A percentile compares a stretch with the other conserved stretches of the same genome.
These are phyloP conservation scores for Chironomus tepperi DNA, from an alignment of 1,140 invertebrate genomes.

Conservation along the genomic window DNA sequence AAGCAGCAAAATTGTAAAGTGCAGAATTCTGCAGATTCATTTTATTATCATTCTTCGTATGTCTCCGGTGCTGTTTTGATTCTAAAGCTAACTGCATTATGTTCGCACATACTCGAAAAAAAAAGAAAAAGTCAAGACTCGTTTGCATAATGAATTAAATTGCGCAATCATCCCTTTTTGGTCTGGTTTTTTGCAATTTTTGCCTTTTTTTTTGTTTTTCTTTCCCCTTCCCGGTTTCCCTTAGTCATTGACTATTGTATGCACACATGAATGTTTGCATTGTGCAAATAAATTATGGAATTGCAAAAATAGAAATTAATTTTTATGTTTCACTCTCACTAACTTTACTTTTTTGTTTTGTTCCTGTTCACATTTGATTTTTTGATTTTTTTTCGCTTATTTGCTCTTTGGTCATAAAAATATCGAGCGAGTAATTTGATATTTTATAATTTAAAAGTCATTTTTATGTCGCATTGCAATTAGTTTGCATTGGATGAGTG, in stretches of 20 bases:
- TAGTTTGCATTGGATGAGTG: no score
- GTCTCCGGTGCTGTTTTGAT: no score
- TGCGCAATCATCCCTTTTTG: neutral
- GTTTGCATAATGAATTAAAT: constrained; percentile 9
- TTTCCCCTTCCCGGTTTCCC: neutral
- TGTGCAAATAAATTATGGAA: neutral
- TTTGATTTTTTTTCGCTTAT: no score
- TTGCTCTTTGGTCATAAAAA: no score
- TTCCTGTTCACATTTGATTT: no score
- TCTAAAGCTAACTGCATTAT: neutral
- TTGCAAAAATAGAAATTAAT: neutral
- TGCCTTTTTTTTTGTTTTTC: neutral
- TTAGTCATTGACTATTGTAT: neutral
- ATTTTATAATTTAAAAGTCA: neutral
- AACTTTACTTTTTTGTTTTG: no score
- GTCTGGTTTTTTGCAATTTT: neutral
- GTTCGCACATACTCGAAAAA: constrained; percentile 6
- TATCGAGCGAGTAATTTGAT: neutral
- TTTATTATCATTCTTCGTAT: no score
- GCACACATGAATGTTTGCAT: no score
- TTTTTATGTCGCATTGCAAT: no score
- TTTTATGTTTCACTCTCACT: neutral
- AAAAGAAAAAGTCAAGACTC: neutral
- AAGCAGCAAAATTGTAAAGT: no score
- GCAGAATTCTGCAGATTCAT: no score